Evolutionary conservation across 2,113 vertebrate species (phyloP), one percentile per base, ranked within the genome.

Genomic region (Daphoenositta chrysoptera): DNA sequence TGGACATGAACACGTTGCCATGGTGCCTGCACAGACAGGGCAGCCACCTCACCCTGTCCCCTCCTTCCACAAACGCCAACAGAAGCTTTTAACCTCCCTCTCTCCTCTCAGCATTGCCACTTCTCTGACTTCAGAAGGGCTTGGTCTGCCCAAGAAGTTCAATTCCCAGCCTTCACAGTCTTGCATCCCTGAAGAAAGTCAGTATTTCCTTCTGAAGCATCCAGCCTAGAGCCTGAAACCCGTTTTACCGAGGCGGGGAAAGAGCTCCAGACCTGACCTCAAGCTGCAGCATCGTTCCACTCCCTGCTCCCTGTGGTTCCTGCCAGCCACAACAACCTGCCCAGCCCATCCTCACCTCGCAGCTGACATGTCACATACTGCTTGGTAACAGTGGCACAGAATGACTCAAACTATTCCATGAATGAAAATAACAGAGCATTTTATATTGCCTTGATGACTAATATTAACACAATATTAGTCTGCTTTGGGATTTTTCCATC

Each of bases 381-480:
- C 94, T 92, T 94, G 77, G 80, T 87, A 92, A 89, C 69, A 2
- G 86, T 42, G 50, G 70, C 26, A 54, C 1, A 3, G 83, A 87
- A 57, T 89, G 92, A 95, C 76, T 87, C 80, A 15, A 84, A 89
- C 39, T 90, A 78, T 80, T 87, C 90, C 72, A 61, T 76, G 86
- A 96, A 93, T 96, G 93, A 93, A 95, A 90, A 53, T 33, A 90
- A 83, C 44, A 26, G 1, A 81, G 72, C 33, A 26, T 30, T 93
- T 72, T 48, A 64, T 64, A 79, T 71, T 90, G 92, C 88, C 80
- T 93, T 39, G 80, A 89, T 96, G 83, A 93, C 56, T 90, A 87
- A 94, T 45, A 75, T 15, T 53, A 96, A 89, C 48, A 42, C 56
- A 54, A 60, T 65, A n/a, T n/a, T n/a, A 75, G 68, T 57, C 88